Evolutionary conservation across 2,113 vertebrate species (phyloP), one percentile per base, ranked within the genome.

Genomic region (Procapra przewalskii): DNA sequence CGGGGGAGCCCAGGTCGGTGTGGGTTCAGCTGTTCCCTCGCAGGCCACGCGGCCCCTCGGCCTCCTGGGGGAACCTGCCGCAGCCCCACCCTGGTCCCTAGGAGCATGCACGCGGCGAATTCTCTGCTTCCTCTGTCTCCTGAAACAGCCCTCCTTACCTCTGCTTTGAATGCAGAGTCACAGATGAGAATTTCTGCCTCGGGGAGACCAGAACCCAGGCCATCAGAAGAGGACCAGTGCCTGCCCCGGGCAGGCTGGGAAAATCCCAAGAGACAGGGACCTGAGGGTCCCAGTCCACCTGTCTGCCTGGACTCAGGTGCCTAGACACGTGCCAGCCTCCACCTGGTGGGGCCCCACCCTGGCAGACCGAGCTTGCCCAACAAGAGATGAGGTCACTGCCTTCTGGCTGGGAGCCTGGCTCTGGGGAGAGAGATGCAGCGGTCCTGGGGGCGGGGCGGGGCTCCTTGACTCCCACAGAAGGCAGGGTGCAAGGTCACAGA

Each of bases 271-370:
- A 90, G 50, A 57, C 25, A 45, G 23, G 59, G 40, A 29, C 8
- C 11, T 45, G 14, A 27, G 43, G 14, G 33, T 16, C 29, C 92
- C 48, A 45, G 10, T 2, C 19, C 31, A 43, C 27, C 5, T 2
- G 33, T 8, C 45, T 27, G 45, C 62, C 85, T 45, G 8, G 21
- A 64, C 86, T 85, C 96, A 96, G 93, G 91, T 85, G 71, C 52
- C 88, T 75, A 23, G 88, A 87, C 88, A 75, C 4, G 3, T 95
- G 96, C 59, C 96, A 45, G 85, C 19, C 93, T 95, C 62, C 25
- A 17, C 43, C 84, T 43, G 54, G 15, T 23, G 62, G 86, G 48
- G 82, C 88, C 55, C 86, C 90, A 3, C 95, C 93, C 93, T 48
- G 45, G 75, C 40, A 90, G 62, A 23, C 0, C 2, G 48, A 83